Percentiles rank a stretch among this genome's conserved stretches.
Evolutionary conservation across 2,113 vertebrate species (phyloP).

Genomic region (Brachirus orientalis): DNA sequence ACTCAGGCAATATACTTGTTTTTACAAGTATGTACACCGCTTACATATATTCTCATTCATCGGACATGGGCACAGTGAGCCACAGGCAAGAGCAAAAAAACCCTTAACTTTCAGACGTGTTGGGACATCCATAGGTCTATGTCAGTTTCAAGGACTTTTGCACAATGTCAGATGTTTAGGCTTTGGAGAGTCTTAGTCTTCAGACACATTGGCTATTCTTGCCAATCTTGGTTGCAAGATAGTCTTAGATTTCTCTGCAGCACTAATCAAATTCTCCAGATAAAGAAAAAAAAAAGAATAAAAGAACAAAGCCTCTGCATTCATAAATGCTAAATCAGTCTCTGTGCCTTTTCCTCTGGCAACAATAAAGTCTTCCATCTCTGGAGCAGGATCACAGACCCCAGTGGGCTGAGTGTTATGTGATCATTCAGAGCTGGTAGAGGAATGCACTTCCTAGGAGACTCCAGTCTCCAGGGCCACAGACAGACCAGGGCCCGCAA

Average conservation of each 20-base stretch:
- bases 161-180: conserved; percentile 4
- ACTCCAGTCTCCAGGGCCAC: conserved; percentile 64
- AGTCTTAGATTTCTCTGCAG: conserved; percentile 20
- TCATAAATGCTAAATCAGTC: conserved; percentile 1
- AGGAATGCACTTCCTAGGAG: conserved; percentile 77
- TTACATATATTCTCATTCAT: conserved; percentile 44
- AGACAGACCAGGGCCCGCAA: conserved; percentile 67
- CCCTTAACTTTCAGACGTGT: conserved; percentile 21
- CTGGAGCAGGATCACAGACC: conserved; percentile 40
- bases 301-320: conserved; percentile 20
- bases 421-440: conserved; percentile 63
- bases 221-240: background rate
- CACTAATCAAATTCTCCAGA: conserved; percentile 25
- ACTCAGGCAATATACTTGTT: conserved; percentile 64
- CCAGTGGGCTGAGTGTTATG: conserved; percentile 58
- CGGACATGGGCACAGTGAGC: conserved; percentile 11
- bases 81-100: conserved; percentile 26
- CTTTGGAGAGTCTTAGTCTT: background rate
- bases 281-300: conserved; percentile 12
- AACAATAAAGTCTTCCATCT: conserved; percentile 46
- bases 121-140: conserved; percentile 10
- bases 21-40: conserved; percentile 58
- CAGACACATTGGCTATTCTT: background rate
- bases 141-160: background rate
- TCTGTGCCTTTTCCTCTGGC: conserved; percentile 1